These are phyloP conservation scores for Fringilla coelebs DNA, from an alignment of 2,797 vertebrate species.

Conservation along the genomic window DNA sequence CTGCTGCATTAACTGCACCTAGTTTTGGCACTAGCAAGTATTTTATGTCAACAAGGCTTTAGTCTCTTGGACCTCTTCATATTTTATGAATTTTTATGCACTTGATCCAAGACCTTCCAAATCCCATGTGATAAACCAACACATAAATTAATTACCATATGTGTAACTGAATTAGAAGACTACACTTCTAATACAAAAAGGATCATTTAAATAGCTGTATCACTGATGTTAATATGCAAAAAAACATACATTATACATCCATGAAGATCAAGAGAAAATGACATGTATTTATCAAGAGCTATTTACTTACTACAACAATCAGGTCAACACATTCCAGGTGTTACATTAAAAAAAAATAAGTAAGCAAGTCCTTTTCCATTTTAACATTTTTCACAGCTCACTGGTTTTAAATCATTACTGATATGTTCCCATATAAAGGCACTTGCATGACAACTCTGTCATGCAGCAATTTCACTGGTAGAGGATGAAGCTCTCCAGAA, in stretches of 20 bases:
- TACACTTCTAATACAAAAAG: neutral
- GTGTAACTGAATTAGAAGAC: neutral
- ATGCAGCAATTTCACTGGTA: neutral
- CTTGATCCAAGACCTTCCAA: neutral
- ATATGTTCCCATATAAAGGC: neutral
- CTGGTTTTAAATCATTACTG: neutral
- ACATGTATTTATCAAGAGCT: neutral
- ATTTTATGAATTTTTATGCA: neutral
- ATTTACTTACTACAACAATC: neutral
- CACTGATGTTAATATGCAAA: neutral
- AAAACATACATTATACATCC: neutral
- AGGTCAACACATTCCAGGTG: neutral
- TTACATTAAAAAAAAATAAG: neutral
- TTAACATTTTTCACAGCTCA: neutral
- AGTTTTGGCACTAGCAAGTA: neutral
- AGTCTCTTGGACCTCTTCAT: neutral
- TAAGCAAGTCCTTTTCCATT: neutral
- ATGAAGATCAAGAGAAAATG: neutral
- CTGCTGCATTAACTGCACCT: neutral
- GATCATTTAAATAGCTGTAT: neutral
- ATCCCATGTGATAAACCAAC: neutral
- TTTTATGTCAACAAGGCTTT: slow-evolving; percentile 20
- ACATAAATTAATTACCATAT: neutral
- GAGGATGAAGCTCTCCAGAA: neutral
- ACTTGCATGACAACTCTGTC: neutral